phyloP scores from a whole-genome alignment of 2,113 vertebrate genomes.

The Electrona antarctica region DNA sequence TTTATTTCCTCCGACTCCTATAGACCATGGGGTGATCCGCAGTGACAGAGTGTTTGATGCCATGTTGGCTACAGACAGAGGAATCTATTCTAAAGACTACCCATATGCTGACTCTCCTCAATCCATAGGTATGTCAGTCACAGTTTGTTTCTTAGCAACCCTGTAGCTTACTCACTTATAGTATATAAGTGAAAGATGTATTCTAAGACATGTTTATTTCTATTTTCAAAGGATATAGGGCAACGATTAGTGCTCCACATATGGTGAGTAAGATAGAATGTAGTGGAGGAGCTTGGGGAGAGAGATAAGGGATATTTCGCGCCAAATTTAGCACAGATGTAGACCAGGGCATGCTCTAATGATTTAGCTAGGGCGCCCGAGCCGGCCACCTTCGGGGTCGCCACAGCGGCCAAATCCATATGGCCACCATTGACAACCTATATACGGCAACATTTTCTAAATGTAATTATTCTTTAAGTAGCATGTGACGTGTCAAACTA shows the following conservation, averaged over 20 bases:
- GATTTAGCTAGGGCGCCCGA: no score
- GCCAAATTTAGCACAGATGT: no score
- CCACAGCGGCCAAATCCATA: no score
- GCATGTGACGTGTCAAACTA: no score
- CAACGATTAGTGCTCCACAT: constrained; percentile 92
- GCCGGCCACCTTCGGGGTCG: no score
- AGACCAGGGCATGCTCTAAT: no score
- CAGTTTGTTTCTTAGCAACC: background rate
- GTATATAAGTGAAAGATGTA: background rate
- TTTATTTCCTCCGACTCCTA: constrained; percentile 11
- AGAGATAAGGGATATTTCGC: no score
- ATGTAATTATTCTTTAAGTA: no score
- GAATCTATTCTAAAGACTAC: constrained; percentile 83
- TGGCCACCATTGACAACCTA: no score
- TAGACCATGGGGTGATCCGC: constrained; percentile 88
- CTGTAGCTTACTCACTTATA: background rate
- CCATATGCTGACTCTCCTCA: constrained; percentile 91
- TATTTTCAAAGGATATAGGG: constrained; percentile 83
- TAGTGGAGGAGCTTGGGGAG: no score
- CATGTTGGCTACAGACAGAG: constrained; percentile 87
- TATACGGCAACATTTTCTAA: no score
- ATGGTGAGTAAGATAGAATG: constrained; percentile 81
- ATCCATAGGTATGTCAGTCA: constrained; percentile 81
- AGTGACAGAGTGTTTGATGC: constrained; percentile 84
- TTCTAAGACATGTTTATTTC: background rate